phyloP scores from a whole-genome alignment of 2,113 vertebrate species.

The Rhinoderma darwinii region DNA sequence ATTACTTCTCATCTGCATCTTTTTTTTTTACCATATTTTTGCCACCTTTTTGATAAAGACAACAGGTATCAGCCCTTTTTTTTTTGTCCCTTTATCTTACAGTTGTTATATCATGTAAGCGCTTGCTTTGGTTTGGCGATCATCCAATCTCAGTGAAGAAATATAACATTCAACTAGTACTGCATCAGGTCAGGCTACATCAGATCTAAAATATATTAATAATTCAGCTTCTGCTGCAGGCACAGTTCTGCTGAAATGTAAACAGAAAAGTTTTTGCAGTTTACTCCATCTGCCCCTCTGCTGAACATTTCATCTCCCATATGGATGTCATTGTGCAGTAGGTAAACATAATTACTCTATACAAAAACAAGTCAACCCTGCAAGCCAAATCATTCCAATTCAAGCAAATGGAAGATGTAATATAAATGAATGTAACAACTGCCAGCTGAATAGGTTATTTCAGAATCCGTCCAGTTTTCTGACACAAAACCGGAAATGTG shows the following conservation, averaged over 20 bases:
- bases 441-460: slow-evolving; percentile 15
- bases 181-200: slow-evolving; percentile 26
- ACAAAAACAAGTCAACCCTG: slow-evolving; percentile 48
- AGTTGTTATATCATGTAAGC: neutral
- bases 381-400: slow-evolving; percentile 44
- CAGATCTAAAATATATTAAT: slow-evolving; percentile 22
- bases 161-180: neutral
- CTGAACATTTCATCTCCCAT: slow-evolving; percentile 49
- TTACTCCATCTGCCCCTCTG: slow-evolving; percentile 24
- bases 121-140: neutral
- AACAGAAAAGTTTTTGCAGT: slow-evolving; percentile 38
- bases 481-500: slow-evolving; percentile 5
- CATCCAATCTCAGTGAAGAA: neutral
- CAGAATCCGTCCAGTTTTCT: slow-evolving; percentile 10
- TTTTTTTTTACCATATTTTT: neutral
- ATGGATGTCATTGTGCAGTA: slow-evolving; percentile 53
- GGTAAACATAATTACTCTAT: slow-evolving; percentile 57
- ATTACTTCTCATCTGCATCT: neutral
- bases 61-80: neutral
- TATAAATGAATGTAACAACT: slow-evolving; percentile 10
- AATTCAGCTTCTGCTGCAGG: slow-evolving; percentile 31
- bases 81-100: neutral
- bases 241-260: slow-evolving; percentile 19
- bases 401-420: slow-evolving; percentile 33
- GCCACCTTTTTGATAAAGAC: neutral